A percentile compares a stretch with the other conserved stretches of the same genome.
These are phyloP conservation scores for Buceros bicornis DNA, from an alignment of 2,797 vertebrate species.

Conservation along the genomic window DNA sequence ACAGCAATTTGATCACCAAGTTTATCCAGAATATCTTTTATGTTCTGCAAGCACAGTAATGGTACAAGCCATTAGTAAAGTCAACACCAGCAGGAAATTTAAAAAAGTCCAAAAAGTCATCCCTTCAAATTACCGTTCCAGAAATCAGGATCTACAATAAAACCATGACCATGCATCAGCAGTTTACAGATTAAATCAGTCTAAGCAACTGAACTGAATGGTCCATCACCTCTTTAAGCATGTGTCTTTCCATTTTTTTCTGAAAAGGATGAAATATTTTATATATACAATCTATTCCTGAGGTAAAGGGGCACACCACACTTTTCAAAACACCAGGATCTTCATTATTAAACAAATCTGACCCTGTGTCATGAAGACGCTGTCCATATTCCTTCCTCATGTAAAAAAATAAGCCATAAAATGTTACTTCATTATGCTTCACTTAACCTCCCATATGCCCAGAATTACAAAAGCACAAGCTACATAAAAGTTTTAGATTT, in stretches of 20 bases:
- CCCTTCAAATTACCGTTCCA: neutral
- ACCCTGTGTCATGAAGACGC: neutral
- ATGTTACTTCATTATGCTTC: neutral
- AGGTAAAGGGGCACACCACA: neutral
- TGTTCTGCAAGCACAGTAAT: conserved; percentile 80
- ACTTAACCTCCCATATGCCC: accelerated
- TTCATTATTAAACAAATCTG: neutral
- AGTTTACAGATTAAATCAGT: neutral
- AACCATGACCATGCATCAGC: neutral
- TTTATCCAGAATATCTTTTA: conserved; percentile 90
- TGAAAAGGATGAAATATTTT: neutral
- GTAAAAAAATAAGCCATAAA: neutral
- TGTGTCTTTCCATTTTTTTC: neutral
- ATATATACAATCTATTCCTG: neutral
- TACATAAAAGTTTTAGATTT: neutral
- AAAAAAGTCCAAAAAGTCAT: neutral
- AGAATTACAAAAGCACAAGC: neutral
- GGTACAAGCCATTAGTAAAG: neutral
- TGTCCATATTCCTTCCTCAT: neutral
- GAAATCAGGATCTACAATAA: neutral
- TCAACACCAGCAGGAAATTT: neutral
- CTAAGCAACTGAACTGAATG: neutral
- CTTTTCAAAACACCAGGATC: neutral
- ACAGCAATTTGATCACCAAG: conserved; percentile 88
- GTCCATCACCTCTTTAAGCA: neutral